These are phyloP conservation scores for Apistogramma diplotaenia DNA, from an alignment of 2,113 vertebrate genomes.

Conservation along the genomic window DNA sequence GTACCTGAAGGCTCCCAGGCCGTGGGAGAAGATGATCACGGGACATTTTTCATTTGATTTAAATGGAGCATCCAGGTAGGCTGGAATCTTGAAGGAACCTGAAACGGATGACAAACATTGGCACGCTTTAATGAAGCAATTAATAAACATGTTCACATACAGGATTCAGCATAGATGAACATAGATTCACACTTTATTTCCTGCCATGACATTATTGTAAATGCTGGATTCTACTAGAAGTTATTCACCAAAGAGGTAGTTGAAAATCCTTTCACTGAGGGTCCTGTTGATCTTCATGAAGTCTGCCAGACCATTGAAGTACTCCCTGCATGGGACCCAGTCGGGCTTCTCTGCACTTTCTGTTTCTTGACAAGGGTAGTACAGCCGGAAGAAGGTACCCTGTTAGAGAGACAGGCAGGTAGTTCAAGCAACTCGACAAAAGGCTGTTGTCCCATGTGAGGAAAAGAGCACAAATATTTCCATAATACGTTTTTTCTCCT, in stretches of 20 bases:
- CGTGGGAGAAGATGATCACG: conserved; percentile 91
- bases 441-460: background rate
- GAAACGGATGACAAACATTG: background rate
- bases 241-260: conserved; percentile 84
- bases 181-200: background rate
- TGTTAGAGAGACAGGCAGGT: conserved; percentile 33
- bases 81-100: conserved; percentile 88
- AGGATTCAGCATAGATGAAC: background rate
- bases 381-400: conserved; percentile 91
- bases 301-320: conserved; percentile 87
- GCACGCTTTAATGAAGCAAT: background rate
- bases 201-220: background rate
- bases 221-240: background rate
- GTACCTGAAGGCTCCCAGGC: conserved; percentile 95
- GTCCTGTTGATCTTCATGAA: conserved; percentile 85
- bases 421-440: background rate
- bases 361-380: conserved; percentile 84
- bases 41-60: conserved; percentile 86
- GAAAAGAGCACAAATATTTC: no score
- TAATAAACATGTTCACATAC: background rate
- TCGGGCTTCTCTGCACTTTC: conserved; percentile 69
- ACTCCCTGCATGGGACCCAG: conserved; percentile 90
- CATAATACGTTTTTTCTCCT: no score
- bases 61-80: conserved; percentile 84
- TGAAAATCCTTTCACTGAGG: conserved; percentile 80